These are phyloP conservation scores for Corythoichthys haematopterus DNA, from an alignment of 2,113 vertebrate genomes.

Conservation along the genomic window DNA sequence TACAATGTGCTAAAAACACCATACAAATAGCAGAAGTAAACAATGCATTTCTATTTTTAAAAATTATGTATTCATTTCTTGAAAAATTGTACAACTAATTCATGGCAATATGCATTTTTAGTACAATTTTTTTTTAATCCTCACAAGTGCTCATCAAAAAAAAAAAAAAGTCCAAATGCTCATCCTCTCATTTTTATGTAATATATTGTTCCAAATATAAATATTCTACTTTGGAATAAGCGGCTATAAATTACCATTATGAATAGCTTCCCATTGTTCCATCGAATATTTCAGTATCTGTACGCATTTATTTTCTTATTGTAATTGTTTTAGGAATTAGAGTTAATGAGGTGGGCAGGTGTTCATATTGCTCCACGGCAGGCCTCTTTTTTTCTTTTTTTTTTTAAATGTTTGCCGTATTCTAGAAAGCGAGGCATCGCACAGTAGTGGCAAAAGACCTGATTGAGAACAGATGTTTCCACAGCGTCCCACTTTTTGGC, in stretches of 20 bases:
- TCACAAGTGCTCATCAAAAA: no score
- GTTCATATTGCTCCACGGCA: background rate
- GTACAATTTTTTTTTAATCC: no score
- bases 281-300: background rate
- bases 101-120: no score
- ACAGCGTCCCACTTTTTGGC: background rate
- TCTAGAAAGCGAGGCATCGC: background rate
- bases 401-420: background rate
- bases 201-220: no score
- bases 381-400: background rate
- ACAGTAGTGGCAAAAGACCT: background rate
- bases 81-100: no score
- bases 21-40: no score
- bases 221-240: no score
- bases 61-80: no score
- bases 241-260: background rate
- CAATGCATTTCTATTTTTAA: no score
- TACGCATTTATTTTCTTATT: background rate
- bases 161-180: no score
- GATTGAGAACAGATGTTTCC: constrained; percentile 49
- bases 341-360: background rate
- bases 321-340: background rate
- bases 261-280: background rate
- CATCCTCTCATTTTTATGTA: no score
- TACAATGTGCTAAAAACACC: no score